Percentiles rank a stretch among this genome's conserved stretches.
Conservation (phyloP, 2,797 vertebrate species). For the Melanotaenia trifasciata region DNA sequence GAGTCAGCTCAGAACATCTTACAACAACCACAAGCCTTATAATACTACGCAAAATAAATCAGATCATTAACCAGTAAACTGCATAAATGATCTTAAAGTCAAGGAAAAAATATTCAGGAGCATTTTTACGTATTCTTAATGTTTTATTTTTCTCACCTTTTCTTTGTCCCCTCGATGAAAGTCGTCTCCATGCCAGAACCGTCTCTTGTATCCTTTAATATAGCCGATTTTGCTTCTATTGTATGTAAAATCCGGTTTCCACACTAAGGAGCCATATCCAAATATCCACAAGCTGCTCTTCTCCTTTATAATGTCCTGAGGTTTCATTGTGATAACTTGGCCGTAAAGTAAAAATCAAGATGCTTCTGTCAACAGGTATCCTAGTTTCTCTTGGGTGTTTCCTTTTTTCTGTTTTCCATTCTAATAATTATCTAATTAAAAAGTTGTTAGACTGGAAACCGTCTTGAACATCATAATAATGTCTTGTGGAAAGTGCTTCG, state of each 20-base stretch:
- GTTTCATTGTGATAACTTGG: conserved; percentile 66
- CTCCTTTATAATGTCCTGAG: conserved; percentile 62
- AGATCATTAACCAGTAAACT: background rate
- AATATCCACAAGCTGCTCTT: conserved; percentile 89
- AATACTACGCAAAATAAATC: background rate
- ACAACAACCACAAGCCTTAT: background rate
- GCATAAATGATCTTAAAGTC: background rate
- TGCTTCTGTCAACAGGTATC: conserved; percentile 44
- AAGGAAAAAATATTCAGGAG: background rate
- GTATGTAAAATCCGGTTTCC: conserved; percentile 92
- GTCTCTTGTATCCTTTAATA: conserved; percentile 92
- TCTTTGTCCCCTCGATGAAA: conserved; percentile 91
- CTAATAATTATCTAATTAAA: background rate
- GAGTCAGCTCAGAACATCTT: background rate
- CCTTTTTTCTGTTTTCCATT: conserved; percentile 14
- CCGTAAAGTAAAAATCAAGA: conserved; percentile 19
- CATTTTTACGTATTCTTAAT: background rate
- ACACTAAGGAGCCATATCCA: conserved; percentile 95
- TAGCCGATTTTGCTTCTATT: conserved; percentile 88
- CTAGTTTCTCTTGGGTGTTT: conserved; percentile 43
- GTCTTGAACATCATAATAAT: background rate
- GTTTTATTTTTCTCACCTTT: conserved; percentile 79
- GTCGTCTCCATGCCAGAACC: conserved; percentile 97
- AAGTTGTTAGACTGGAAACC: background rate
- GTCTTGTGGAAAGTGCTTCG: background rate